Conservation (phyloP, 2,113 vertebrate species). For the Upupa epops region DNA sequence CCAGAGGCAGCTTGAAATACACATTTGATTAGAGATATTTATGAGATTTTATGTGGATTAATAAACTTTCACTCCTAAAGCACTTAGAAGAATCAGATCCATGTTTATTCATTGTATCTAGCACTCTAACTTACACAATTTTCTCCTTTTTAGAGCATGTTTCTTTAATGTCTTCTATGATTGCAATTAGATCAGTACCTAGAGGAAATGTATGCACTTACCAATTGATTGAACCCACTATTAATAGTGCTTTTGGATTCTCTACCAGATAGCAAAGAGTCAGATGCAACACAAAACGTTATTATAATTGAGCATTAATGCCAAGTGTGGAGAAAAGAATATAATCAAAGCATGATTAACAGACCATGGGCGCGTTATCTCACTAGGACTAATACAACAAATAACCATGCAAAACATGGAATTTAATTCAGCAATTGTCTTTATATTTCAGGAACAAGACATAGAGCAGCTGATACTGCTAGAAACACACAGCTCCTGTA, state of each 20-base stretch:
- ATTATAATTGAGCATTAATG: conserved; percentile 64
- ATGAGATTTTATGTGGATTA: conserved; percentile 23
- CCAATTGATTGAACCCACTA: conserved; percentile 65
- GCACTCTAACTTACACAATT: conserved; percentile 12
- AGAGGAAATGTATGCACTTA: conserved; percentile 68
- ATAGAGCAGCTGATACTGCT: neutral
- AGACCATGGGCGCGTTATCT: conserved; percentile 7
- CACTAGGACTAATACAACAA: conserved; percentile 18
- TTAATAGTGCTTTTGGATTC: conserved; percentile 54
- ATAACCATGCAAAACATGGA: conserved; percentile 3
- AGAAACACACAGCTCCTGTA: neutral
- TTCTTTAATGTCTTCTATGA: conserved; percentile 65
- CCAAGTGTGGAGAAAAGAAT: neutral
- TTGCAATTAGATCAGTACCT: conserved; percentile 71
- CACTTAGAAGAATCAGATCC: conserved; percentile 44
- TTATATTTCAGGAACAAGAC: neutral
- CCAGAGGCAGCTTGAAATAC: neutral
- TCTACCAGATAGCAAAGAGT: conserved; percentile 32
- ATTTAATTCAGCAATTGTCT: neutral
- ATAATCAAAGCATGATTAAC: conserved; percentile 31
- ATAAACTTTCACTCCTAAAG: conserved; percentile 42
- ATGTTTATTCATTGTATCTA: conserved; percentile 61
- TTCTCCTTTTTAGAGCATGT: conserved; percentile 57
- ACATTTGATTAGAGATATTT: conserved; percentile 27
- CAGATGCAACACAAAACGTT: conserved; percentile 38